phyloP scores from a whole-genome alignment of 2,797 vertebrate species.

The Micromesistius poutassou region DNA sequence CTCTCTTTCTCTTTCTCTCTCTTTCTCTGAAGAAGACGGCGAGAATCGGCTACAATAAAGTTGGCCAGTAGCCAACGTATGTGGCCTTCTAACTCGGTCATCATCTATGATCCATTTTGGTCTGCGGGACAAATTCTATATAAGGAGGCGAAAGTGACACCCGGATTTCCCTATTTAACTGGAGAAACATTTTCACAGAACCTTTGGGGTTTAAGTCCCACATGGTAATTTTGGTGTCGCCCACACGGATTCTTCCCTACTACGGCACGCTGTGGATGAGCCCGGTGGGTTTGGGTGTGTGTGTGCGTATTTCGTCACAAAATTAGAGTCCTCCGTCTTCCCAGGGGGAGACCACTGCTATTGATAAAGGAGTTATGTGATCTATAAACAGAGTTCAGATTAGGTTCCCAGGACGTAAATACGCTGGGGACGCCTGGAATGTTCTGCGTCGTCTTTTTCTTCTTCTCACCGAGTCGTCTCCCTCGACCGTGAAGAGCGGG shows the following conservation, averaged over 20 bases:
- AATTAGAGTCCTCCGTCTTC: background rate
- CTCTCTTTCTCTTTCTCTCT: no score
- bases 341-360: background rate
- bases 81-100: no score
- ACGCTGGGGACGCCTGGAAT: background rate
- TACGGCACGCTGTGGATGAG: slow-evolving; percentile 18
- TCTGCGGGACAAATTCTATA: background rate
- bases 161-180: background rate
- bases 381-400: slow-evolving; percentile 40
- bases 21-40: no score
- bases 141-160: background rate
- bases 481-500: no score
- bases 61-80: no score
- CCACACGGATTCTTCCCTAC: slow-evolving; percentile 16
- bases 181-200: background rate
- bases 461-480: no score
- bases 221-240: background rate
- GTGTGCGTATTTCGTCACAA: slow-evolving; percentile 14
- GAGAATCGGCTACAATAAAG: no score
- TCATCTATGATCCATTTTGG: no score
- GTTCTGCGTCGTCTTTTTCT: no score
- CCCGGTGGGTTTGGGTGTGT: slow-evolving; percentile 19
- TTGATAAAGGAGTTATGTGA: slow-evolving; percentile 44
- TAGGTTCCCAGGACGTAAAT: slow-evolving; percentile 42
- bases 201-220: background rate